Conservation (phyloP, 1,140 invertebrate genomes). For the Drosophila kikkawai region DNA sequence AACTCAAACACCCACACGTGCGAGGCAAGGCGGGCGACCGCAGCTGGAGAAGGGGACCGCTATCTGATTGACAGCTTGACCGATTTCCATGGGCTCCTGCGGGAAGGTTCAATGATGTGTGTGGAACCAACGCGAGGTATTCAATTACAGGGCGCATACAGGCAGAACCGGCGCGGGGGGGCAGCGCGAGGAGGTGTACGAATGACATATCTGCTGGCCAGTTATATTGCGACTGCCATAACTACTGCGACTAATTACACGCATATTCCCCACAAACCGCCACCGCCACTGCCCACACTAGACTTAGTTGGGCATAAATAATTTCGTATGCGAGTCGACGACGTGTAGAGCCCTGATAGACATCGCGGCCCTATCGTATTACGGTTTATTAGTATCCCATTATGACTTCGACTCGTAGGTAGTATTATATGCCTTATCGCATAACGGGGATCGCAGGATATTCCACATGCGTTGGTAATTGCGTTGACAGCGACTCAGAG, state of each 20-base stretch:
- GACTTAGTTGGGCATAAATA: constrained; percentile 74
- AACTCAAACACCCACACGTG: constrained; percentile 65
- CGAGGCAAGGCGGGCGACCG: constrained; percentile 18
- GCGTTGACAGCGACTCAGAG: constrained; percentile 60
- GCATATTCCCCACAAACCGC: constrained; percentile 8
- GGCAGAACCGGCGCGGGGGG: not conserved
- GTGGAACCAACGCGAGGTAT: constrained; percentile 70
- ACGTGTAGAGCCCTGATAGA: constrained; percentile 70
- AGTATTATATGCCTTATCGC: constrained; percentile 39
- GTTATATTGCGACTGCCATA: constrained; percentile 63
- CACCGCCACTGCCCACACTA: not conserved
- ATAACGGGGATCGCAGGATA: constrained; percentile 19
- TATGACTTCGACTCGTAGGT: constrained; percentile 37
- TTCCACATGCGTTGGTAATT: constrained; percentile 67
- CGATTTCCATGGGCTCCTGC: constrained; percentile 60
- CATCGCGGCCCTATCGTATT: constrained; percentile 74
- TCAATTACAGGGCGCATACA: constrained; percentile 66
- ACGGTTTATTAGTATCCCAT: constrained; percentile 80
- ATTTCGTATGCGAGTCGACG: constrained; percentile 67
- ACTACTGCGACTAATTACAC: constrained; percentile 75
- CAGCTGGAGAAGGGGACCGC: constrained; percentile 20
- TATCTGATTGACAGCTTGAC: constrained; percentile 77
- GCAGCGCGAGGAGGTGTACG: not conserved
- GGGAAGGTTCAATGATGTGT: constrained; percentile 71
- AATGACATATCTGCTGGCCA: constrained; percentile 54